Base-by-base conservation (phyloP, 2,888 invertebrate genomes). In the Synergus gifuensis region DNA sequence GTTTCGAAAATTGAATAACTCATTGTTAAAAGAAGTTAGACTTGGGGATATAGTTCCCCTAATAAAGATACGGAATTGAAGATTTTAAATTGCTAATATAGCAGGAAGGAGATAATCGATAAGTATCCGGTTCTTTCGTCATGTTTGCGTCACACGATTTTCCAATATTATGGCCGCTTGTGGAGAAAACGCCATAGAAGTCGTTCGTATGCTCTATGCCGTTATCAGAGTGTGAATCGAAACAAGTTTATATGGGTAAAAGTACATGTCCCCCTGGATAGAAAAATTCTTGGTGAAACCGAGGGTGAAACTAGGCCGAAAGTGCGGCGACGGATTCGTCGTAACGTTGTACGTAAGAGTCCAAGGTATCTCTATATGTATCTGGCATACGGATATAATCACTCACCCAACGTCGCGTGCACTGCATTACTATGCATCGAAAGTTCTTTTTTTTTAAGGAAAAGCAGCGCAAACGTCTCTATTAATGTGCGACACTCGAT, bases 261-360 rank as follows among this genome's bases (percentile, higher is more conserved):
- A 62, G 62, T 14, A 28, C 1, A 3, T 18, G 58, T 18, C 16
- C 42, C 66, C 11, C 40, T 40, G n/a, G 16, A 58, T 36, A 11
- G 40, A 46, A 76, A 69, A 69, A 28, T 18, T 42, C 11, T 46
- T 76, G 11, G 67, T 62, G 81, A 84, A 86, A 86, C 82, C 83
- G 84, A 85, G 83, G 11, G 67, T 64, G 81, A 84, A 86, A 86
- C 82, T 84, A 85, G 86, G 83, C 81, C 82, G 82, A 86, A 86
- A 86, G 83, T 86, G 83, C 86, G 84, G 82, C 82, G 84, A 85
- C 76, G 36, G 67, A 73, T 69, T 78, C 78, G 67, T 82, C 81
- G 83, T 82, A 84, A 85, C 83, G 84, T 81, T 76, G 54, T 62
- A 62, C 28, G 62, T 62, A 62, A 62, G 12, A 62, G 62, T 22